Conservation (phyloP, 2,797 vertebrate genomes). For the Synaphobranchus kaupii region DNA sequence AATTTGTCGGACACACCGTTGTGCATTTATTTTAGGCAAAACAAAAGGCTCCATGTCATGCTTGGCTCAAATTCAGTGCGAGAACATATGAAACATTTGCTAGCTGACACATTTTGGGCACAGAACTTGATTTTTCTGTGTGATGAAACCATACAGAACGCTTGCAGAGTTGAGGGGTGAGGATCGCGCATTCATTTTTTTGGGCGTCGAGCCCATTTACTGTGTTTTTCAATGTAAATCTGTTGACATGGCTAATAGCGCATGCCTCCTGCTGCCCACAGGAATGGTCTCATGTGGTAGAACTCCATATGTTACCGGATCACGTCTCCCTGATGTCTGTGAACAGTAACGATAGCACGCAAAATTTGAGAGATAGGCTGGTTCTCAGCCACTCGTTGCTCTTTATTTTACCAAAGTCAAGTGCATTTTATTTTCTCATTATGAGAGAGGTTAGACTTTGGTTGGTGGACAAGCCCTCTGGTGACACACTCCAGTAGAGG, state of each 20-base stretch:
- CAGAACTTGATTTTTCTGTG: background rate
- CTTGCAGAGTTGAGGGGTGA: background rate
- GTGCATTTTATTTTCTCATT: background rate
- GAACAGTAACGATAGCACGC: background rate
- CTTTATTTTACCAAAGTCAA: background rate
- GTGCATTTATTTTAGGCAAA: background rate
- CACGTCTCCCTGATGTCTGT: background rate
- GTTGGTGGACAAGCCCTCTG: background rate
- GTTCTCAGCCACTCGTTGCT: background rate
- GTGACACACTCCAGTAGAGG: background rate
- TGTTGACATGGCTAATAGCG: background rate
- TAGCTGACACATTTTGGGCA: conserved; percentile 11
- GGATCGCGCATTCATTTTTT: background rate
- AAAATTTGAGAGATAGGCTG: background rate
- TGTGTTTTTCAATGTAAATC: background rate
- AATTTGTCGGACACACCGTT: background rate
- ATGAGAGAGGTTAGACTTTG: background rate
- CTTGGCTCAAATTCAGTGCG: background rate
- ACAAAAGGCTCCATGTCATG: background rate
- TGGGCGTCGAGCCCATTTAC: background rate
- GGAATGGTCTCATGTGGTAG: background rate
- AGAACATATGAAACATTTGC: background rate
- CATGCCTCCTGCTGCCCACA: background rate
- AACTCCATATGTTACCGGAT: background rate
- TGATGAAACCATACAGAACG: background rate